A percentile compares a stretch with the other conserved stretches of the same genome.
Conservation (phyloP, 2,888 invertebrate species). For the Beris chalybata region DNA sequence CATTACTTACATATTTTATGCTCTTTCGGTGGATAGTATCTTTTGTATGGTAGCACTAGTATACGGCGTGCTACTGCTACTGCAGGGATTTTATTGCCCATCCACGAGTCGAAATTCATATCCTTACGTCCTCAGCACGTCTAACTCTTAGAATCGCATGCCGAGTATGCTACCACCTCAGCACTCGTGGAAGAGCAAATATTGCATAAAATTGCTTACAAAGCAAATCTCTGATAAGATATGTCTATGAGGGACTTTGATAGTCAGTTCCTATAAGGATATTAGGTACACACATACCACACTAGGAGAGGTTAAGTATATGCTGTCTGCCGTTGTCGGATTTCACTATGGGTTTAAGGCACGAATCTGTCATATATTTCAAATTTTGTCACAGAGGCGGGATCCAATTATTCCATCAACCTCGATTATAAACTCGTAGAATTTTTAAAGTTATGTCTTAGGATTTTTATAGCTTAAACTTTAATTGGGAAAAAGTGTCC, state of each 20-base stretch:
- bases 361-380: constrained; percentile 27
- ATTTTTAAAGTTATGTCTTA: too few relatives aligned
- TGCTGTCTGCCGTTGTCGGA: neutral
- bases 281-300: neutral
- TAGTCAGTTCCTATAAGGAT: neutral
- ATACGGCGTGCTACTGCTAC: neutral
- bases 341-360: neutral
- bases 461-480: too few relatives aligned
- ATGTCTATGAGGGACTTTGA: constrained; percentile 21
- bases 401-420: constrained; percentile 28
- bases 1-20: constrained; percentile 25
- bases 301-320: neutral
- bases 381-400: constrained; percentile 24
- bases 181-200: constrained; percentile 15
- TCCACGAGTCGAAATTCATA: constrained; percentile 16
- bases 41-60: constrained; percentile 7
- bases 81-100: constrained; percentile 7
- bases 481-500: too few relatives aligned
- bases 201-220: constrained; percentile 32
- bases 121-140: neutral
- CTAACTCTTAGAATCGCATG: too few relatives aligned
- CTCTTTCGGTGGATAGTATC: constrained; percentile 2
- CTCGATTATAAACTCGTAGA: constrained; percentile 8
- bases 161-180: neutral
- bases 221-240: constrained; percentile 32